These are phyloP conservation scores for Corydoras sp. DNA, from an alignment of 2,113 vertebrate species.

Conservation along the genomic window DNA sequence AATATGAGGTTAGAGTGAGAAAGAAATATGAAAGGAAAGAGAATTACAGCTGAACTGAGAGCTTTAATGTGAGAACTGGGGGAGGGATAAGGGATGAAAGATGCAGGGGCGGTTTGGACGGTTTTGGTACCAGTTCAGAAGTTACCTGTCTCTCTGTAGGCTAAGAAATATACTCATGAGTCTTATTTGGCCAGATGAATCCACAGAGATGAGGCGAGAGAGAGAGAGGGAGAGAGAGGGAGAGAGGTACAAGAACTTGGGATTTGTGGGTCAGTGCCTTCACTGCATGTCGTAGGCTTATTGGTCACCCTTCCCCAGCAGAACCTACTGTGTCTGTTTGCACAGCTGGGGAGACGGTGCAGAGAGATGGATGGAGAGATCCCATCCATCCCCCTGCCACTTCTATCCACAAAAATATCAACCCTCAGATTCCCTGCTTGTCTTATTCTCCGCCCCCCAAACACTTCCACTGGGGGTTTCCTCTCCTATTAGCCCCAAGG, in stretches of 20 bases:
- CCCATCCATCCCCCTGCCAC: constrained; percentile 1
- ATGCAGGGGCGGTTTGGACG: constrained; percentile 20
- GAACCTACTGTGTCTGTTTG: constrained; percentile 41
- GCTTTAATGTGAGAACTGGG: constrained; percentile 18
- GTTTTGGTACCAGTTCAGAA: constrained; percentile 20
- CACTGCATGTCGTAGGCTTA: constrained; percentile 39
- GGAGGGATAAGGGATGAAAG: not conserved
- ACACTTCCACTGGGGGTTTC: constrained; percentile 36
- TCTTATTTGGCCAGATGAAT: not conserved
- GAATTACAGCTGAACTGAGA: constrained; percentile 26
- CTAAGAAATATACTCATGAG: constrained; percentile 12
- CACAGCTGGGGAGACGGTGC: constrained; percentile 40
- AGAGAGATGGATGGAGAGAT: constrained; percentile 37
- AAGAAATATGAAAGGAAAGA: constrained; percentile 15
- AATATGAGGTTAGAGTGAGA: constrained; percentile 16
- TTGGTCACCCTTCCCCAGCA: constrained; percentile 33
- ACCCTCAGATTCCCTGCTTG: constrained; percentile 39
- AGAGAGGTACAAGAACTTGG: constrained; percentile 12
- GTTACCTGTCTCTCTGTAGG: constrained; percentile 23
- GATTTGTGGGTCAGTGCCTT: constrained; percentile 31
- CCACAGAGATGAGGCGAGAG: not conserved
- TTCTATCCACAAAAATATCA: constrained; percentile 42
- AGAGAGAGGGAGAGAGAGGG: not conserved
- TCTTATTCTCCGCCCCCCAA: not conserved
- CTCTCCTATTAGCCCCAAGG: constrained; percentile 19